Base-by-base conservation (phyloP, 2,113 vertebrate genomes). In the Lycocorax pyrrhopterus region DNA sequence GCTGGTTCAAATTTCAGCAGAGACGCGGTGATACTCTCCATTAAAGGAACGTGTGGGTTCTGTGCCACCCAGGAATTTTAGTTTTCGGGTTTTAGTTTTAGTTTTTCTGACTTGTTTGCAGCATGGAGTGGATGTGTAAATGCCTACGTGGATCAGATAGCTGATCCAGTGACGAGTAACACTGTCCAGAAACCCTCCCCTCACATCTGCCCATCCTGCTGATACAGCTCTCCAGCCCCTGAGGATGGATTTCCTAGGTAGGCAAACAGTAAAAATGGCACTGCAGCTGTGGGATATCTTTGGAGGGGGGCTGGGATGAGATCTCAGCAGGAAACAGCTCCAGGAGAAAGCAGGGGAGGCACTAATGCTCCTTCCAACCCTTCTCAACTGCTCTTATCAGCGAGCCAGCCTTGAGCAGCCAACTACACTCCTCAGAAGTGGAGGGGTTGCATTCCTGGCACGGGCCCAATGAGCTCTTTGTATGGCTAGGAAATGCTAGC, bases 361-460 rank as follows among this genome's bases (percentile, higher is more conserved):
- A 85, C 49, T 30, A 5, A 51, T 7, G 39, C 60, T 78, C 41
- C 78, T 91, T 78, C 52, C 81, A 87, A 4, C 39, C 33, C 60
- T 53, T 74, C 64, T 66, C 73, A 30, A 25, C n/a, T 53, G 49
- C 72, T 69, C 59, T 87, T 96, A 95, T 89, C 90, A 63, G 69
- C 5, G 16, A 84, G 84, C 29, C 73, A 66, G 93, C 60, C 84
- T 29, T 12, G 16, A 72, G 91, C 92, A 89, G 91, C 64, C 84
- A 87, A 0, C 30, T 53, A 5, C 33, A 2, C 73, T 82, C 56
- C 46, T 17, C 4, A 74, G 33, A 37, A 81, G 73, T 59, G 77
- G 56, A 94, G 92, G 52, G 87, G 62, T 9, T 82, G 87, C 73
- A 71, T 93, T 93, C 95, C 90, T 94, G 92, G 84, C 81, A 10